A percentile compares a stretch with the other conserved stretches of the same genome.
Conservation (phyloP, 2,888 invertebrate species). For the Listrodromus nycthemerus region DNA sequence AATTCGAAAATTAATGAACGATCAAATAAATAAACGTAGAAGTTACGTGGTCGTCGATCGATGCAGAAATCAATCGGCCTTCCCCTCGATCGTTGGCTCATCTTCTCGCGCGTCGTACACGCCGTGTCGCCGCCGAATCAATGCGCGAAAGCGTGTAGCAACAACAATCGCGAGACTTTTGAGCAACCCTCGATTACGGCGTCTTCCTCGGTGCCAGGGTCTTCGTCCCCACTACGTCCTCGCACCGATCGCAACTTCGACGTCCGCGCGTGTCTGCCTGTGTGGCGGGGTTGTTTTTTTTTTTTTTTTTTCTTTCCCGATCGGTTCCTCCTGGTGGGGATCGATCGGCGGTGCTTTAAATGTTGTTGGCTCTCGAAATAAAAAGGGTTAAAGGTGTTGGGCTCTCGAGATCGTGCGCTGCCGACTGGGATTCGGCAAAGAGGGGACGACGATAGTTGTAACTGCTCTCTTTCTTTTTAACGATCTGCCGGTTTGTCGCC, state of each 20-base stretch:
- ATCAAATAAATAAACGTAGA: neutral
- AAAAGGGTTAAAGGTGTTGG: constrained; percentile 62
- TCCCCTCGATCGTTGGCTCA: constrained; percentile 35
- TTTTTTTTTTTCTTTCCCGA: constrained; percentile 32
- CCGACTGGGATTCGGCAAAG: constrained; percentile 13
- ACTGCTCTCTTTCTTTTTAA: constrained; percentile 52
- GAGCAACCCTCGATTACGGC: constrained; percentile 49
- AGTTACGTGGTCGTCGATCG: neutral
- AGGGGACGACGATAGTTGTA: neutral
- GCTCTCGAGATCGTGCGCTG: constrained; percentile 53
- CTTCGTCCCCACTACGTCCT: constrained; percentile 31
- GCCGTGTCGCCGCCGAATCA: constrained; percentile 18
- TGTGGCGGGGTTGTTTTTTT: neutral
- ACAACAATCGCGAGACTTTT: constrained; percentile 44
- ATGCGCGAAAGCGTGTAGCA: constrained; percentile 37
- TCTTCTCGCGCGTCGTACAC: constrained; percentile 9
- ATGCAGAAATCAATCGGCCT: constrained; percentile 33
- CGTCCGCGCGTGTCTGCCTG: neutral
- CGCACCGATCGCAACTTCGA: constrained; percentile 21
- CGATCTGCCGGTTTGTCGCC: constrained; percentile 52
- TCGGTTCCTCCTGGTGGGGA: neutral
- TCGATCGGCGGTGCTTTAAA: constrained; percentile 54
- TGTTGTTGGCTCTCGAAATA: constrained; percentile 65
- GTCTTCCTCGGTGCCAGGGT: constrained; percentile 63
- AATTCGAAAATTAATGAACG: too few species aligned